A percentile compares a stretch with the other conserved stretches of the same genome.
phyloP scores from a whole-genome alignment of 1,140 invertebrate species.

The Heliothis subflexa region DNA sequence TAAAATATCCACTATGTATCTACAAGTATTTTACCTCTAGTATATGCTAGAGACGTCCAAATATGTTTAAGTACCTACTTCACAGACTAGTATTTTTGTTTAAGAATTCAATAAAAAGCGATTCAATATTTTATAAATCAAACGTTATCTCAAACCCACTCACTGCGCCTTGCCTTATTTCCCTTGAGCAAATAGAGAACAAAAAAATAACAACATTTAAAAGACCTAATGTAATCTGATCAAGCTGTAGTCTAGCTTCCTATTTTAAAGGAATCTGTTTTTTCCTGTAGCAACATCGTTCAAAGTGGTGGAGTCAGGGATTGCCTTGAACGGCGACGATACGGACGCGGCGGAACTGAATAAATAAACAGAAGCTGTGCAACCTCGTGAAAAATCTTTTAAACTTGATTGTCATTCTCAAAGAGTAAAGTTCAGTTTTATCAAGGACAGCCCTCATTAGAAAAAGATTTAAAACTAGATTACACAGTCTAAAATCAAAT shows the following conservation, averaged over 20 bases:
- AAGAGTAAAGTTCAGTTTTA: background rate
- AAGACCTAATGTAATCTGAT: background rate
- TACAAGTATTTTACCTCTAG: no score
- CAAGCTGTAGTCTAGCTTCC: background rate
- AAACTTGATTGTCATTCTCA: conserved; percentile 22
- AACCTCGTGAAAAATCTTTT: conserved; percentile 23
- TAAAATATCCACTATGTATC: no score
- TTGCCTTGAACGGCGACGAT: conserved; percentile 5
- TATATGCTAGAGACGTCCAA: no score
- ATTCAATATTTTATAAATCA: no score
- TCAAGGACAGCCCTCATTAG: conserved; percentile 15
- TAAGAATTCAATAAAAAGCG: no score
- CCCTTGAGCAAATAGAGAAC: no score
- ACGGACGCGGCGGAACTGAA: conserved; percentile 1
- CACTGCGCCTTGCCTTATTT: no score
- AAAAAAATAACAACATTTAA: background rate
- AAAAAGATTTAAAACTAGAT: background rate
- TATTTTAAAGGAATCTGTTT: background rate
- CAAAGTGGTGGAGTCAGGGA: background rate
- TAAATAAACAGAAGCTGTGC: conserved; percentile 23
- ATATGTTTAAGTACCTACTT: no score
- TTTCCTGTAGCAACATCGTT: background rate
- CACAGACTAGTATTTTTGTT: no score
- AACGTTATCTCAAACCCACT: no score
- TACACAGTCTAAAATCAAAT: background rate